These are phyloP conservation scores for Chunga burmeisteri DNA, from an alignment of 2,113 vertebrate genomes.

Conservation along the genomic window DNA sequence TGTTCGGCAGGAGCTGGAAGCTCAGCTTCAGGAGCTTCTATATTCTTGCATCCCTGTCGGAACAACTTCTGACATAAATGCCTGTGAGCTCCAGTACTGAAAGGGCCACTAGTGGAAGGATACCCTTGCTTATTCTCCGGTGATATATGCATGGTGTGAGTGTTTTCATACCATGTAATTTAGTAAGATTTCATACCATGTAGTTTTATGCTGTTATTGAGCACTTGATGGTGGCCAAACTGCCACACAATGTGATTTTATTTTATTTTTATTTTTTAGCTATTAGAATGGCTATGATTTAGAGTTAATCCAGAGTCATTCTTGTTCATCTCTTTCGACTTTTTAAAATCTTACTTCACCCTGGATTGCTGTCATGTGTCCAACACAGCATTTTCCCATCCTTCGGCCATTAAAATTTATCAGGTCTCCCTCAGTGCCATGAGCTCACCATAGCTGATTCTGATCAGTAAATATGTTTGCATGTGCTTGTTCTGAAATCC, in stretches of 20 bases:
- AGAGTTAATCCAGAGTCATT: not conserved
- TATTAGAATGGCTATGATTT: not conserved
- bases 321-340: not conserved
- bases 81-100: not conserved
- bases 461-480: not conserved
- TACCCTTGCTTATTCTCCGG: not conserved
- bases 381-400: not conserved
- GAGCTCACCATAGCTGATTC: not conserved
- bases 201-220: not conserved
- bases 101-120: not conserved
- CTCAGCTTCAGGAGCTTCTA: not conserved
- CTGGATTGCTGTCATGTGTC: not conserved
- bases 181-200: slow-evolving; percentile 20
- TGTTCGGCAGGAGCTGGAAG: not conserved
- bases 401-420: not conserved
- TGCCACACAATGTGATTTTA: not conserved
- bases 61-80: not conserved
- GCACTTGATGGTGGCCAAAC: not conserved
- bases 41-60: not conserved
- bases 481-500: not conserved
- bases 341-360: not conserved
- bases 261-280: not conserved
- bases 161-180: slow-evolving; percentile 7
- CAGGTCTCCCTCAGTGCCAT: not conserved
- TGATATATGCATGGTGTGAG: not conserved